Evolutionary conservation across 2,797 vertebrate genomes (phyloP), one percentile per base, ranked within the genome.

Genomic region (Rhinella marina): DNA sequence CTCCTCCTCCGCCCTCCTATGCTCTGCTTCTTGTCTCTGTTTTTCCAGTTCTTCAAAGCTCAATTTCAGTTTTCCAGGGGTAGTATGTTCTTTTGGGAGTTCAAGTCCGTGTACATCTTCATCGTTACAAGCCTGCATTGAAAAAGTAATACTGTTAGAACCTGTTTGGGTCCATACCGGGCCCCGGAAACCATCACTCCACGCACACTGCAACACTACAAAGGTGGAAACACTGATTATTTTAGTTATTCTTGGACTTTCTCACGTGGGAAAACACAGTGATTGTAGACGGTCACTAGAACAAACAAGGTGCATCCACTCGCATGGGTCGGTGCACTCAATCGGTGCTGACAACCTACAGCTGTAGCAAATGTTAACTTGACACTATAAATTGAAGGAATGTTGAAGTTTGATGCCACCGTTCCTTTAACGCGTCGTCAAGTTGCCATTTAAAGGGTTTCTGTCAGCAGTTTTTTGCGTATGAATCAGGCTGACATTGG

Each of bases 1-100:
- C 90, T 97, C 98, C 76, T 96, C 97, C 90, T 98, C 98, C 72
- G 97, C 96, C 92, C 94, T 97, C 89, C 95, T 96, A 86, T 96
- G 97, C 88, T 95, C 96, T 4, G 96, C 97, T 92, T 98, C 95
- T 85, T 92, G 94, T 29, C 96, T 94, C 88, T 96, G 95, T 64
- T 93, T 94, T 85, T 96, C 94, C 91, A 96, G 90, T 61, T 97
- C 96, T 90, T 97, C 96, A 76, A 97, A 97, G 88, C 96, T 96
- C 90, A 93, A 94, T 16, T 94, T 94, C 68, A 97, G 93, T 92
- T 96, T 97, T 19, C 96, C 96, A 0, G 96, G 96, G 75, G 93
- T 84, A 66, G 84, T 93, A 52, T 93, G 93, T 81, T 96, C 96
- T 85, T 94, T 91, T 90, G 94, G 95, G 57, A 94, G 89, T 80